A percentile compares a stretch with the other conserved stretches of the same genome.
Conservation (phyloP, 2,797 vertebrate genomes). For the Typhlichthys eigenmanni region DNA sequence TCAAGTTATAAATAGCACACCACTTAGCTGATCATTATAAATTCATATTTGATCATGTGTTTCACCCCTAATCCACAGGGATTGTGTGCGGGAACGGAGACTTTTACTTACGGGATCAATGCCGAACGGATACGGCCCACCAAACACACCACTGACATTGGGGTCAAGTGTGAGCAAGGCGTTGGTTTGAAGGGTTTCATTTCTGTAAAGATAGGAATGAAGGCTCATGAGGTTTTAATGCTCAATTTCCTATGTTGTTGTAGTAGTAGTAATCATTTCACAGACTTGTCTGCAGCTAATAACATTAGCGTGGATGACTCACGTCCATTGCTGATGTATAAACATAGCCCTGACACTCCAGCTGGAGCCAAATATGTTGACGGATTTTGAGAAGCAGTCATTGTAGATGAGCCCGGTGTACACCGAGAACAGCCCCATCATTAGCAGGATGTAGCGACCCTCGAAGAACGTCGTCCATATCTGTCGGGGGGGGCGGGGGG, state of each 20-base stretch:
- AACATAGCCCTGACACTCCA: slow-evolving; percentile 94
- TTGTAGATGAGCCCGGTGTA: slow-evolving; percentile 98
- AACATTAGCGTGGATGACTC: slow-evolving; percentile 59
- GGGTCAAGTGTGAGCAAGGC: slow-evolving; percentile 85
- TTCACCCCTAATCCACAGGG: not conserved
- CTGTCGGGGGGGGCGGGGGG: slow-evolving; percentile 39
- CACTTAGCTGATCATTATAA: too few species aligned
- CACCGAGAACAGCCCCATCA: slow-evolving; percentile 95
- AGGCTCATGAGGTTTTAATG: not conserved
- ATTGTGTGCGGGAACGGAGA: not conserved
- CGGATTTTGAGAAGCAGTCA: slow-evolving; percentile 95
- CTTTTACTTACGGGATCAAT: slow-evolving; percentile 90
- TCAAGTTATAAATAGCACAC: too few species aligned
- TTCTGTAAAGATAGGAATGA: slow-evolving; percentile 55
- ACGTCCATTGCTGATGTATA: slow-evolving; percentile 84
- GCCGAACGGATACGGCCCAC: slow-evolving; percentile 89
- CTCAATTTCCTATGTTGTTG: not conserved
- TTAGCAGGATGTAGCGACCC: slow-evolving; percentile 91
- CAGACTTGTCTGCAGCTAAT: not conserved
- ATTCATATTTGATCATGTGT: too few species aligned
- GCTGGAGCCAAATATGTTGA: slow-evolving; percentile 91
- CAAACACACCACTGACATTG: slow-evolving; percentile 87
- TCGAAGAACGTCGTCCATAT: slow-evolving; percentile 84
- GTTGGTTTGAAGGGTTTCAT: slow-evolving; percentile 78
- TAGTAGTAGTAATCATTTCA: not conserved